Conservation (phyloP, 2,888 invertebrate species). For the Alentia gelatinosa region DNA sequence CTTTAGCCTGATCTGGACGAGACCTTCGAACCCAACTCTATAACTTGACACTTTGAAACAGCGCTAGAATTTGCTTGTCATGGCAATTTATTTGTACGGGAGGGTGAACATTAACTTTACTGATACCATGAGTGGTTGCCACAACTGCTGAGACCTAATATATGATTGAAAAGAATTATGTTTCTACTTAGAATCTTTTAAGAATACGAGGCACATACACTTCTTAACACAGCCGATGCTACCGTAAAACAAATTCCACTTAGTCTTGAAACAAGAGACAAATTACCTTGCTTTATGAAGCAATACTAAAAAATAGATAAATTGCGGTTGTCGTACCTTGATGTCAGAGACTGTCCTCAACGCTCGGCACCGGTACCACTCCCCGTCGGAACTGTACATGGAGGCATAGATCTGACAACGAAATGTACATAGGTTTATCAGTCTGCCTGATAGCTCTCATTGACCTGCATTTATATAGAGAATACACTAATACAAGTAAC, state of each 20-base stretch:
- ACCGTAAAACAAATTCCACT: neutral
- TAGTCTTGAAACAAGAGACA: neutral
- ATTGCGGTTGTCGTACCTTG: too few relatives aligned
- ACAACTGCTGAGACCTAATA: too few relatives aligned
- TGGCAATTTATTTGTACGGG: too few relatives aligned
- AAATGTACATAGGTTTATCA: neutral
- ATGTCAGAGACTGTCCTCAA: neutral
- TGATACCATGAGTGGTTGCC: too few relatives aligned
- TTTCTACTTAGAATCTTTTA: neutral
- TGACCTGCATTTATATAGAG: neutral
- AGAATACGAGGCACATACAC: neutral
- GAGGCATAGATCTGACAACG: slow-evolving; percentile 72
- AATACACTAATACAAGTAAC: neutral
- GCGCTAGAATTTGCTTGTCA: too few relatives aligned
- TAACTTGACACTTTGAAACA: too few relatives aligned
- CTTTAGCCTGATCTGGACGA: neutral
- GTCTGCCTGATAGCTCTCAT: neutral
- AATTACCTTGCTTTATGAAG: neutral
- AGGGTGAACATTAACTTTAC: too few relatives aligned
- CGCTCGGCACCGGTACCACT: slow-evolving; percentile 74
- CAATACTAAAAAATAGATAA: too few relatives aligned
- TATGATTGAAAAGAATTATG: neutral
- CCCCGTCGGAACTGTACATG: slow-evolving; percentile 71
- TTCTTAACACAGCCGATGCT: neutral
- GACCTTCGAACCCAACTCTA: neutral